phyloP scores from a whole-genome alignment of 2,888 invertebrate genomes.

The Apoda limacodes region DNA sequence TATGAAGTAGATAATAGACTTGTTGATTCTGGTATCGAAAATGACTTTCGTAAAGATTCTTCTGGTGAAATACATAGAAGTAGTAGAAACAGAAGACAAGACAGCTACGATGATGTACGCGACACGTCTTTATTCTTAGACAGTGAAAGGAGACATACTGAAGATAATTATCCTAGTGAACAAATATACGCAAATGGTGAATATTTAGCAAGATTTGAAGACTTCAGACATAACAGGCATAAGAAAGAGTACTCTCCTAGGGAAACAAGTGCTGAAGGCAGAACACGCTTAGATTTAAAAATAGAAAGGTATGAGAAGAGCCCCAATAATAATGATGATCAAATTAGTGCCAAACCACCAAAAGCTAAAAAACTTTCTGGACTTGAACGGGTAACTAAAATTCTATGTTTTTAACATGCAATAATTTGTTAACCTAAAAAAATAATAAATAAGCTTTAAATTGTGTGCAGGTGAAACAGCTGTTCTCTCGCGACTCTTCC shows the following conservation, averaged over 20 bases:
- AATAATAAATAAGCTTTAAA: constrained; percentile 4
- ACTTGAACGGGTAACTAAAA: constrained; percentile 73
- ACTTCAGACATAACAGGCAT: constrained; percentile 39
- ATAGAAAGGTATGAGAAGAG: constrained; percentile 71
- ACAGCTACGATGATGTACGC: constrained; percentile 78
- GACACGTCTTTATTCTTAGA: constrained; percentile 76
- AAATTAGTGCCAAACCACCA: constrained; percentile 67
- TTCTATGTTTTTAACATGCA: neutral
- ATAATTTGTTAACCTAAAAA: neutral
- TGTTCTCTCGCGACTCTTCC: constrained; percentile 77
- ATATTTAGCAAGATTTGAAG: constrained; percentile 47
- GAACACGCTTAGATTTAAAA: constrained; percentile 74
- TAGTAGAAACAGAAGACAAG: constrained; percentile 46
- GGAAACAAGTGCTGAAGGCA: constrained; percentile 74
- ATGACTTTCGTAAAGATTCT: constrained; percentile 81
- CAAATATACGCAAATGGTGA: constrained; percentile 58
- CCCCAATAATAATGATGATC: constrained; percentile 57
- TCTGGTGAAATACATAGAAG: constrained; percentile 61
- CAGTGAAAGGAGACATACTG: constrained; percentile 80
- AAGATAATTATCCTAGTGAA: constrained; percentile 67
- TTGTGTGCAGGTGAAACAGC: constrained; percentile 73
- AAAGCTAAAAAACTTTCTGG: constrained; percentile 77
- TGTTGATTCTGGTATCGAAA: constrained; percentile 85
- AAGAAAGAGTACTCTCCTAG: constrained; percentile 51
- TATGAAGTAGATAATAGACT: constrained; percentile 71